Evolutionary conservation across 2,797 vertebrate species (phyloP).

Genomic region (Hippoglossus hippoglossus): DNA sequence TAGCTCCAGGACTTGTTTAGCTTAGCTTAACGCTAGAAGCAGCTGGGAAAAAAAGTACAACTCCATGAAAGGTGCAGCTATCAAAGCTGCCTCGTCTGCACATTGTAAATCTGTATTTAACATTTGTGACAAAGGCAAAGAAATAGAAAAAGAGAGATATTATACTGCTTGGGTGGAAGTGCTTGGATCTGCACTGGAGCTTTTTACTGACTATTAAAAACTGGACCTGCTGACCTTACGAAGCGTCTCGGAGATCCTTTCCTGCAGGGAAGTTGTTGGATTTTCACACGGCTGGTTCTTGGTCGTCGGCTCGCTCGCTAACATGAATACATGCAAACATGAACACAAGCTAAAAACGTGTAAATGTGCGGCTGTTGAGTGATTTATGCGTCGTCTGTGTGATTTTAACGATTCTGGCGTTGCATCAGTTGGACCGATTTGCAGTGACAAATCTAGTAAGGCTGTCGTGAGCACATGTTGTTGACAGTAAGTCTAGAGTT

Average conservation of each 20-base stretch:
- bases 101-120: background rate
- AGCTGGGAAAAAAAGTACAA: background rate
- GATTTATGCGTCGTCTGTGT: too few species aligned
- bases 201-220: too few species aligned
- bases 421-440: too few species aligned
- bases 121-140: background rate
- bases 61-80: background rate
- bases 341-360: background rate
- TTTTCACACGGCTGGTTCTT: too few species aligned
- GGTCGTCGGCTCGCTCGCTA: too few species aligned
- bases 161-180: background rate
- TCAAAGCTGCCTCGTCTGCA: background rate
- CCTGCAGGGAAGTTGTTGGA: background rate
- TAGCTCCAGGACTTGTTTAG: constrained; percentile 1
- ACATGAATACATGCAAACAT: background rate
- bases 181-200: background rate
- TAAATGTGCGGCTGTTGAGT: background rate
- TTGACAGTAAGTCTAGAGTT: too few species aligned
- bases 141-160: background rate
- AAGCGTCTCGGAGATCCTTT: background rate
- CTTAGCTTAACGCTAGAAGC: background rate
- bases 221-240: too few species aligned
- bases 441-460: too few species aligned
- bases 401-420: too few species aligned
- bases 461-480: too few species aligned